Conservation (phyloP, 2,113 vertebrate genomes). For the Sterrhoptilus dennistouni region DNA sequence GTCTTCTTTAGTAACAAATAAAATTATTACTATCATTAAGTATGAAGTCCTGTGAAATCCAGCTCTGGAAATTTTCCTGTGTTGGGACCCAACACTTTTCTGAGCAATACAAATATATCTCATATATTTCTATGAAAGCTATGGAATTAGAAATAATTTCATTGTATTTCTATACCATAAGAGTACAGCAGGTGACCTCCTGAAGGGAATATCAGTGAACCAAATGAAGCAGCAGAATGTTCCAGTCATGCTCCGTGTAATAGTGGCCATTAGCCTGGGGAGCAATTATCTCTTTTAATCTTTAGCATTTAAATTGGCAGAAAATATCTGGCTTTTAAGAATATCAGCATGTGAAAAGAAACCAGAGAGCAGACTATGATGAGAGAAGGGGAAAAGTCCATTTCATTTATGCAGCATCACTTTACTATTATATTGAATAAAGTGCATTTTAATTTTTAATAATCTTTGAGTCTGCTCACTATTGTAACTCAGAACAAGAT, state of each 20-base stretch:
- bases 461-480: not conserved
- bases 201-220: not conserved
- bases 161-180: not conserved
- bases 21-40: not conserved
- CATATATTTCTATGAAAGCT: not conserved
- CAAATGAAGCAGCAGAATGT: slow-evolving; percentile 35
- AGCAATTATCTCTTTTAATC: slow-evolving; percentile 39
- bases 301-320: slow-evolving; percentile 30
- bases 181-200: not conserved
- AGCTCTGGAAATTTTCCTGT: not conserved
- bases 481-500: slow-evolving; percentile 6
- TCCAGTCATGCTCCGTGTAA: slow-evolving; percentile 17
- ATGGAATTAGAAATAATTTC: not conserved
- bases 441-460: slow-evolving; percentile 55
- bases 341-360: slow-evolving; percentile 38
- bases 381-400: slow-evolving; percentile 16
- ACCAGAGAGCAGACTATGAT: not conserved
- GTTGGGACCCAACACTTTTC: not conserved
- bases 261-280: not conserved
- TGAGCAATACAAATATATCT: not conserved
- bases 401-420: not conserved
- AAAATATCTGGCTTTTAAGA: slow-evolving; percentile 20
- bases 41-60: not conserved
- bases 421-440: slow-evolving; percentile 31
- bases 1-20: not conserved